Conservation (phyloP, 2,888 invertebrate genomes). For the Molorchus minor region DNA sequence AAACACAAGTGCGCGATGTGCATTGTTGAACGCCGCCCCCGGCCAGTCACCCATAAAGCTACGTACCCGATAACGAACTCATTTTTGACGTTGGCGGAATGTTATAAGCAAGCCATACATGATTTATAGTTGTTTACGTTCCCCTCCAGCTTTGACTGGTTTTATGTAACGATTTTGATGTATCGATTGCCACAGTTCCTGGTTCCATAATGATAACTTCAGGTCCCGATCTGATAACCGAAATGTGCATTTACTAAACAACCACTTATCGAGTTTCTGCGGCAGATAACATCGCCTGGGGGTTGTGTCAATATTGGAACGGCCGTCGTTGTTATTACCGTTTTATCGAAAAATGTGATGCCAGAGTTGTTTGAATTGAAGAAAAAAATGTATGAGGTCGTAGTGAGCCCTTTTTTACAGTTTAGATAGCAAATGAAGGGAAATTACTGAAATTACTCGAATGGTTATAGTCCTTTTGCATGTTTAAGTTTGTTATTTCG, state of each 20-base stretch:
- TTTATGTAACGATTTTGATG: conserved; percentile 50
- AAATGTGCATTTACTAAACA: conserved; percentile 47
- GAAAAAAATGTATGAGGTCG: too few relatives aligned
- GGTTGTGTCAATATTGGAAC: conserved; percentile 25
- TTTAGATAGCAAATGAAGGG: too few relatives aligned
- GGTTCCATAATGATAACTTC: conserved; percentile 48
- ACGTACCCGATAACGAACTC: conserved; percentile 40
- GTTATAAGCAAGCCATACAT: conserved; percentile 40
- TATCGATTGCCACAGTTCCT: conserved; percentile 51
- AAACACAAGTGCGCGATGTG: conserved; percentile 19
- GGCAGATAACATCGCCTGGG: conserved; percentile 35
- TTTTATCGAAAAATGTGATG: conserved; percentile 9
- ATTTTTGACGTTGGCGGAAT: conserved; percentile 38
- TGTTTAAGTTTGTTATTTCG: too few relatives aligned
- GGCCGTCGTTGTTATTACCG: conserved; percentile 9
- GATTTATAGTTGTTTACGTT: conserved; percentile 48
- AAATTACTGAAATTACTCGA: too few relatives aligned
- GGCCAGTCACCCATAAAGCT: conserved; percentile 46
- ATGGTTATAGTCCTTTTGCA: too few relatives aligned
- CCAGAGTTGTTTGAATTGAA: too few relatives aligned
- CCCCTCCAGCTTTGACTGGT: conserved; percentile 41
- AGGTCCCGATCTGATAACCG: conserved; percentile 46
- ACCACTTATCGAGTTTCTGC: conserved; percentile 41
- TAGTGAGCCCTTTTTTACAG: too few relatives aligned
- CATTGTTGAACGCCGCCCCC: conserved; percentile 25